phyloP scores from a whole-genome alignment of 2,888 invertebrate species.

The Timandra comae region DNA sequence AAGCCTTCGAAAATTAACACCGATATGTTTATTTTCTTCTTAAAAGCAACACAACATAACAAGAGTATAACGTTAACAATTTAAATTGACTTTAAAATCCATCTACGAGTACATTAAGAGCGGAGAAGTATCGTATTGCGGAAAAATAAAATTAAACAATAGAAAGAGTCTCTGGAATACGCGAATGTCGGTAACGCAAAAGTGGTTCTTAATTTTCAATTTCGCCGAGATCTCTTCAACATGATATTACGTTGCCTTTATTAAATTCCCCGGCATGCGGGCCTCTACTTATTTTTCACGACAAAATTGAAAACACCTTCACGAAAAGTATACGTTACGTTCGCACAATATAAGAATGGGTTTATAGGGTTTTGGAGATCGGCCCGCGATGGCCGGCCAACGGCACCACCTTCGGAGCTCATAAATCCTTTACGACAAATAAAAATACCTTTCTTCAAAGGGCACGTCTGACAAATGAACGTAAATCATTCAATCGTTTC shows the following conservation, averaged over 20 bases:
- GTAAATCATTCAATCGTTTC: constrained; percentile 66
- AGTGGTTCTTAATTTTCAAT: constrained; percentile 59
- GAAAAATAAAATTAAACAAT: constrained; percentile 28
- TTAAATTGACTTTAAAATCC: constrained; percentile 19
- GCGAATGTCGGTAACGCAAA: constrained; percentile 28
- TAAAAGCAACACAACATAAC: constrained; percentile 4
- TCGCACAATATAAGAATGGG: constrained; percentile 63
- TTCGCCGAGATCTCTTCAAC: constrained; percentile 42
- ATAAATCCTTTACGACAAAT: constrained; percentile 70
- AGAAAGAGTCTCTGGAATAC: constrained; percentile 20
- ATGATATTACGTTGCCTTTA: constrained; percentile 51
- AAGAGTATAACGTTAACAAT: constrained; percentile 13
- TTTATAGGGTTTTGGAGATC: constrained; percentile 53
- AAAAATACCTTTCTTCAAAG: constrained; percentile 51
- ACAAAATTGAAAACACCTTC: constrained; percentile 63
- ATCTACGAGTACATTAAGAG: constrained; percentile 17
- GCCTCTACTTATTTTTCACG: constrained; percentile 50
- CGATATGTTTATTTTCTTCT: not conserved
- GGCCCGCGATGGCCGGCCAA: constrained; percentile 41
- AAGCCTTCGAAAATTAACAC: no score
- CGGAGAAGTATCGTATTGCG: constrained; percentile 18
- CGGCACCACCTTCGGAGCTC: constrained; percentile 37
- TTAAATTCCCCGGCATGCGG: constrained; percentile 50
- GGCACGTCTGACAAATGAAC: constrained; percentile 33
- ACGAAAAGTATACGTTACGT: constrained; percentile 49